Evolutionary conservation across 2,888 invertebrate genomes (phyloP), one percentile per base, ranked within the genome.

Genomic region (Sepiola atlantica): DNA sequence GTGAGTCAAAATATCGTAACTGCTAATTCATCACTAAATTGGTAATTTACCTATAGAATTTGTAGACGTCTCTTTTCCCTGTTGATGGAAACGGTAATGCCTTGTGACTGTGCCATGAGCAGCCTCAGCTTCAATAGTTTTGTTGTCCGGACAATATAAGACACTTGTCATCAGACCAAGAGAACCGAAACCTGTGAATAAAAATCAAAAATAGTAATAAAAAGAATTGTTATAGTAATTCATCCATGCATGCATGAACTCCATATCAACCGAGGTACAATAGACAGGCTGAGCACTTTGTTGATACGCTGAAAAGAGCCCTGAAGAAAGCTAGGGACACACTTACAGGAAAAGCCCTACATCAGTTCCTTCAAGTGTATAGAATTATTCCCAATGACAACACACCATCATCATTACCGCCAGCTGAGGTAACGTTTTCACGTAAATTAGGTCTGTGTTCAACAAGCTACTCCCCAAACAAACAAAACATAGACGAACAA

Each of bases 151-250:
- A 97, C 99, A 99, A 94, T 99, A 97, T 91, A 99, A 98, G 1
- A 99, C 99, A 28, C 99, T 99, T 0, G 99, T 99, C 99, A 99
- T 99, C 96, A 99, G 98, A 95, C 99, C 99, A 94, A 99, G 98
- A 0, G 99, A 99, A 28, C 99, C 98, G 96, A 94, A 94, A 35
- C 94, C 94, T 94, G 57, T 54, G 35, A 90, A 77, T 35, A 90
- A 90, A 20, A 94, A 28, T n/a, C 16, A 12, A n/a, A 55, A 93
- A 55, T 55, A 57, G 0, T 57, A 57, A 57, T 24, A 61, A 6
- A 61, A 61, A 61, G 61, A 61, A 21, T 61, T 61, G 21, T 21
- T 61, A 24, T 61, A 61, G 61, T 61, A 24, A 21, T 61, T 61
- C 24, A 61, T 24, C 20, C 61, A 24, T 20, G 61, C 21, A 21